Conservation (phyloP, 2,797 vertebrate genomes). For the Tiaroga cobitis region DNA sequence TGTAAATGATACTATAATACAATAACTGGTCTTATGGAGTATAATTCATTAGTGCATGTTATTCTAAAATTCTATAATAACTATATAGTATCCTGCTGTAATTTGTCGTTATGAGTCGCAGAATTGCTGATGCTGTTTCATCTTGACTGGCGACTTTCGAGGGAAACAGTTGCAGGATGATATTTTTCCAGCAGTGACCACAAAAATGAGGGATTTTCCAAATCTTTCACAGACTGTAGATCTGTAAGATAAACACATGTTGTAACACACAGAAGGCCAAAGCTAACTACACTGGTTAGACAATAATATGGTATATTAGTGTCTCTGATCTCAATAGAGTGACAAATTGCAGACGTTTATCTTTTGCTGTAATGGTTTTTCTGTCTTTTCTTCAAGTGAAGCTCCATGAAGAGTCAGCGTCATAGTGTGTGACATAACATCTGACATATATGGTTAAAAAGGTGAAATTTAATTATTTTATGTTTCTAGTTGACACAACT, state of each 20-base stretch:
- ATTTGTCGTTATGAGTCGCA: background rate
- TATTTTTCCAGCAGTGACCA: conserved; percentile 9
- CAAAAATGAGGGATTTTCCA: conserved; percentile 4
- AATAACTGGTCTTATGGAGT: background rate
- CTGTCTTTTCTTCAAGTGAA: background rate
- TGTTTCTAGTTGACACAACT: background rate
- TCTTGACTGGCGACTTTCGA: background rate
- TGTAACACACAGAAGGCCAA: conserved; percentile 7
- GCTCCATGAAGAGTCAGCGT: background rate
- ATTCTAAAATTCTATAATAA: background rate
- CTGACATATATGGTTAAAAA: too few relatives aligned
- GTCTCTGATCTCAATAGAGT: background rate
- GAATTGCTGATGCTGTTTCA: background rate
- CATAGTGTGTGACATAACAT: background rate
- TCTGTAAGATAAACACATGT: background rate
- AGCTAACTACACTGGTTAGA: background rate
- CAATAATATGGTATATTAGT: background rate
- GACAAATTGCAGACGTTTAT: background rate
- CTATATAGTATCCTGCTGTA: background rate
- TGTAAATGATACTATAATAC: background rate
- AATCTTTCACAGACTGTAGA: background rate
- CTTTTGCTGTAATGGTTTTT: background rate
- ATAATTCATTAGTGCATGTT: background rate
- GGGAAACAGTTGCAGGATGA: background rate
- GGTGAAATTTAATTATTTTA: too few relatives aligned